Conservation (phyloP, 2,113 vertebrate genomes). For the Cinclus mexicanus region DNA sequence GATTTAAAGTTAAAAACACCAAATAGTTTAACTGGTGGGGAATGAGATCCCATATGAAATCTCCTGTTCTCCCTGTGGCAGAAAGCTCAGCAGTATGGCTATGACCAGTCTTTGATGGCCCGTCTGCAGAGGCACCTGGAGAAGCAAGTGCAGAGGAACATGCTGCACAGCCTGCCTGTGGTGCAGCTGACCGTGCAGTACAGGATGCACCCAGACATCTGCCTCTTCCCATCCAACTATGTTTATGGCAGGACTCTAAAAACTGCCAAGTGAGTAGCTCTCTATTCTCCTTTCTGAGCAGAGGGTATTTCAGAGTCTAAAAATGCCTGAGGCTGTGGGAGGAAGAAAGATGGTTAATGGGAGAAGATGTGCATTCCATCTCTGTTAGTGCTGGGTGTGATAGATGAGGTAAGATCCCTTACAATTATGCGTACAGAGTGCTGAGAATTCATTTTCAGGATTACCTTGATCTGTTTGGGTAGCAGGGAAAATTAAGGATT, state of each 20-base stretch:
- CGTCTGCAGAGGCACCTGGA: conserved; percentile 76
- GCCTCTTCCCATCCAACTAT: conserved; percentile 84
- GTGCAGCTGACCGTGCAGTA: conserved; percentile 82
- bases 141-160: conserved; percentile 24
- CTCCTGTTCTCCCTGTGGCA: not conserved
- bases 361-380: not conserved
- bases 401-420: not conserved
- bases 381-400: not conserved
- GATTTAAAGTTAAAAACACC: not conserved
- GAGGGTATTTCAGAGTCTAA: not conserved
- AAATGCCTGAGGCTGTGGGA: not conserved
- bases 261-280: conserved; percentile 73
- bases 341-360: not conserved
- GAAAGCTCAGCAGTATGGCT: conserved; percentile 82
- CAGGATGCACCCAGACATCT: conserved; percentile 89
- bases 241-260: conserved; percentile 77
- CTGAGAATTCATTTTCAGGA: not conserved
- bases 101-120: conserved; percentile 84
- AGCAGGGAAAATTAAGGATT: not conserved
- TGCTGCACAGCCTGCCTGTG: conserved; percentile 30
- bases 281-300: not conserved
- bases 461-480: not conserved
- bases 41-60: not conserved
- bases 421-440: not conserved
- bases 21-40: not conserved